Base-by-base conservation (phyloP, 2,888 invertebrate species). In the Meiosimyza decipiens region DNA sequence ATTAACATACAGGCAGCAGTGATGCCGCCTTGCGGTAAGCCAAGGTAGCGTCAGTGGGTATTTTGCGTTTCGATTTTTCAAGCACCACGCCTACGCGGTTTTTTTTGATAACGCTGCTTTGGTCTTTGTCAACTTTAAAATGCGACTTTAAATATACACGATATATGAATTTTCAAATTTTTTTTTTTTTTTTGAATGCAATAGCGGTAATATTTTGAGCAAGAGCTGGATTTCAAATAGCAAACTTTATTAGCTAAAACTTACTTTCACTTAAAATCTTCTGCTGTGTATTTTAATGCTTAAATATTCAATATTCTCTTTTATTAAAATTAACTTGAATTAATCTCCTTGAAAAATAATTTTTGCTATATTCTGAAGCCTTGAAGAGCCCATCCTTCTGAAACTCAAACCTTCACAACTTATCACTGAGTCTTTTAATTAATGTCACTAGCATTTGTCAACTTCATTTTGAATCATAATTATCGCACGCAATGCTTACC, bases 371-470 rank as follows among this genome's bases (percentile, higher is more conserved):
- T 9, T 1, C 40, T 40, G 9, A 6, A 40, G 9, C 40, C 40
- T 40, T 40, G 9, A 28, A 28, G 28, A 9, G 40, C 4, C 9
- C 28, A 28, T 28, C 0, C 28, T 40, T 40, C 40, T 40, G 40
- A 40, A 40, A 40, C 40, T 40, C 40, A 40, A 40, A 40, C 40
- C 40, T 40, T 40, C 40, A 1, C 40, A 40, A 6, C 40, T 40
- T 9, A 40, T 40, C 40, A 40, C 40, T 40, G 18, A 13, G 12
- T 40, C 76, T 73, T 78, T 82, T 79, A 82, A 81, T 81, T 81
- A 82, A 81, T 81, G 80, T 77, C 82, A 79, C 66, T 77, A 75
- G 79, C 79, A 81, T 82, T 81, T 81, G 78, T 81, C 81, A 79
- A 80, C 62, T 80, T 78, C 77, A 77, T 74, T 79, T 71, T 33